A percentile compares a stretch with the other conserved stretches of the same genome.
Conservation (phyloP, 2,888 invertebrate species). For the Furcula furcula region DNA sequence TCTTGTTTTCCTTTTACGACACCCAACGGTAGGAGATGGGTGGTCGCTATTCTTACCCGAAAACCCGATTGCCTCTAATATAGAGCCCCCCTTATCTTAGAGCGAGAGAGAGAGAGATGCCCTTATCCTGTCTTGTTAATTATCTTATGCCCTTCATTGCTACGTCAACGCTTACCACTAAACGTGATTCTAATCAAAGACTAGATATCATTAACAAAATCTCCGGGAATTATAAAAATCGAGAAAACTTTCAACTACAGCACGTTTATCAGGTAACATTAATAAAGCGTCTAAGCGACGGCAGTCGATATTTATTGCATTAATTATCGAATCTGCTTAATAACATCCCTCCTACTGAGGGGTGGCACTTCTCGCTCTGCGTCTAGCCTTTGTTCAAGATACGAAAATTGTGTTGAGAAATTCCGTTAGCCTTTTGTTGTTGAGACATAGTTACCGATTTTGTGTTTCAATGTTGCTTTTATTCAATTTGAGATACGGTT, state of each 20-base stretch:
- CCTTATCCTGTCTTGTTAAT: no score
- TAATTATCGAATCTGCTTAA: slow-evolving; percentile 29
- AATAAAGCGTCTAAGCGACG: slow-evolving; percentile 3
- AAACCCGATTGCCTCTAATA: no score
- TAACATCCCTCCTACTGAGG: slow-evolving; percentile 8
- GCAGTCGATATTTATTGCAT: slow-evolving; percentile 29
- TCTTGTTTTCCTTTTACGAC: no score
- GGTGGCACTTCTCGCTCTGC: background rate
- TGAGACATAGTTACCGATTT: background rate
- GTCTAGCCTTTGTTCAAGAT: slow-evolving; percentile 1
- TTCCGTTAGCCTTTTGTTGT: background rate
- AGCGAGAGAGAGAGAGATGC: no score
- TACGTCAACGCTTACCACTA: no score
- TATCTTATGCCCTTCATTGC: no score
- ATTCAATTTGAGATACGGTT: background rate
- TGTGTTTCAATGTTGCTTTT: background rate
- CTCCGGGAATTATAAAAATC: no score
- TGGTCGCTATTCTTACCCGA: no score
- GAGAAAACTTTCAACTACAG: background rate
- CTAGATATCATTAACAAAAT: no score
- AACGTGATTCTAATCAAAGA: no score
- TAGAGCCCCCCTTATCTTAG: no score
- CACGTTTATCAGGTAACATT: slow-evolving; percentile 7
- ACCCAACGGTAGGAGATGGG: no score
- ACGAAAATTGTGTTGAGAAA: slow-evolving; percentile 5